phyloP scores from a whole-genome alignment of 2,888 invertebrate genomes.

The Patella ulyssiponensis region DNA sequence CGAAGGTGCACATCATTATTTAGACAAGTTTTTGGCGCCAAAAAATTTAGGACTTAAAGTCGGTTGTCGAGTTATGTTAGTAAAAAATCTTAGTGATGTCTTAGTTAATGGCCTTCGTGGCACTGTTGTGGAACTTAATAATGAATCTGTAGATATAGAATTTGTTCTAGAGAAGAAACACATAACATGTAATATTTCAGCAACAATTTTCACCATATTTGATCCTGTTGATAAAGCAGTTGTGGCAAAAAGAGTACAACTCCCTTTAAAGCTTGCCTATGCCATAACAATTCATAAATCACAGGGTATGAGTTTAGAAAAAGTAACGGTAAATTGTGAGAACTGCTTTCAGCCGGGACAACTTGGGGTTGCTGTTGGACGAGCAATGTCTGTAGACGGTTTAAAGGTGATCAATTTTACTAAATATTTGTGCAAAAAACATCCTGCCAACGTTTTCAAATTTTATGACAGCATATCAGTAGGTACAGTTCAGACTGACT shows the following conservation, averaged over 20 bases:
- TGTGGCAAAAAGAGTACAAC: slow-evolving; percentile 21
- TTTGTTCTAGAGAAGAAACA: slow-evolving; percentile 11
- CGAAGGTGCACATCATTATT: no score
- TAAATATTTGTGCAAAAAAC: slow-evolving; percentile 11
- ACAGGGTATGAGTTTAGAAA: slow-evolving; percentile 19
- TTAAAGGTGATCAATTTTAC: slow-evolving; percentile 13
- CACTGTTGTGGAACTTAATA: neutral
- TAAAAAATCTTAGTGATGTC: neutral
- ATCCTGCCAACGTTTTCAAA: neutral
- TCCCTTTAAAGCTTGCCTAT: slow-evolving; percentile 19
- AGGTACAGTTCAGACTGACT: neutral
- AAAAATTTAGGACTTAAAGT: neutral
- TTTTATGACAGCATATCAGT: slow-evolving; percentile 13
- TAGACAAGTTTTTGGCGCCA: no score
- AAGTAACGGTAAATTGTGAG: slow-evolving; percentile 17
- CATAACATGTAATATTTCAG: neutral
- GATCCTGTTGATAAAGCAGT: slow-evolving; percentile 17
- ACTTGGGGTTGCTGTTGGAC: slow-evolving; percentile 21
- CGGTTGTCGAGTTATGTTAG: neutral
- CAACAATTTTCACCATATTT: slow-evolving; percentile 14
- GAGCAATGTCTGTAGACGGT: slow-evolving; percentile 5
- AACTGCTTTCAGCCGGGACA: slow-evolving; percentile 16
- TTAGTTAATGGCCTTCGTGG: neutral
- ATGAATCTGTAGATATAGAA: slow-evolving; percentile 17
- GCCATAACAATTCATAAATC: slow-evolving; percentile 23